Base-by-base conservation (phyloP, 2,888 invertebrate genomes). In the Slavum lentiscoides region DNA sequence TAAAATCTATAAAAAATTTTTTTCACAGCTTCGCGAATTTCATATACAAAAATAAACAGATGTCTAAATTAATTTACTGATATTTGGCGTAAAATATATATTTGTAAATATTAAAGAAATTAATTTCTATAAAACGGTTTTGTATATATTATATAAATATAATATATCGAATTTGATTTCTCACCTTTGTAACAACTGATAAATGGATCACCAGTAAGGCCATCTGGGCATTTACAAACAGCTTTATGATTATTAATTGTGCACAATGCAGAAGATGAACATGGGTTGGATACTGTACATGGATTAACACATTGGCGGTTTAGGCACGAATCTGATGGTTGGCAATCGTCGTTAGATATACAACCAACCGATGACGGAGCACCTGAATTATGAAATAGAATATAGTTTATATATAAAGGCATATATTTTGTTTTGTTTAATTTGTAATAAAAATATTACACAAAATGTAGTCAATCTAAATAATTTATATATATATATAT, bases 181-280 rank as follows among this genome's bases (percentile, higher is more conserved):
- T 83, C 86, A 88, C 88, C 86, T 86, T 87, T 86, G 84, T 90
- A 91, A 86, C 95, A 95, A 84, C 91, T 92, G 76, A 91, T 87
- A 84, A 92, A 92, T n/a, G 95, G 93, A 89, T 96, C 91, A 82
- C 95, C 96, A 83, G 90, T 89, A 39, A 91, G 88, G 21, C 92
- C 92, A 15, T 90, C 87, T 68, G 93, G 91, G 85, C 96, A 96
- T 75, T 89, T 89, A 86, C 96, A 96, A 3, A 90, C 87, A 11
- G 94, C 93, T 83, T 91, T 91, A 86, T 96, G 96, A 82, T 91
- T 90, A 82, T 89, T 88, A 0, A 93, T 91, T 82, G 90, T 89
- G 85, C 96, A 96, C 84, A 92, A 91, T 0, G 95, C 95, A 39
- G 92, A 92, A 6, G 89, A 87, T 7, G 94, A 93, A 85, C 95